Evolutionary conservation across 2,888 invertebrate genomes (phyloP).

Genomic region (Caenorhabditis parvicauda): DNA sequence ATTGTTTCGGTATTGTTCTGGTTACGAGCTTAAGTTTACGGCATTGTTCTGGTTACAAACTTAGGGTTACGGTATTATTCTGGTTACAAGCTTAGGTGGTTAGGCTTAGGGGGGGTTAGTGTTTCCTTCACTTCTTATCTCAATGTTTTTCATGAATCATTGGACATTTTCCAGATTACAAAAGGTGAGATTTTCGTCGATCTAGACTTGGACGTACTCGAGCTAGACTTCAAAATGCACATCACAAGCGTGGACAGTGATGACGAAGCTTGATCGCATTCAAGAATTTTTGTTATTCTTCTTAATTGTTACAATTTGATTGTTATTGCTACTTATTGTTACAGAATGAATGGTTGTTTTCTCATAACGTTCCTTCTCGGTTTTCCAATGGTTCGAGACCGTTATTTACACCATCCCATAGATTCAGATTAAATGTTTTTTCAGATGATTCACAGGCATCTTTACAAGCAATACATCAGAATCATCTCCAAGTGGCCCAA

Average conservation of each 20-base stretch:
- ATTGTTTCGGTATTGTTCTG: too few relatives aligned
- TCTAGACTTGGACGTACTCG: constrained; percentile 40
- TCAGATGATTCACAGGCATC: constrained; percentile 33
- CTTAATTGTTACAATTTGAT: constrained; percentile 4
- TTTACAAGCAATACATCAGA: constrained; percentile 52
- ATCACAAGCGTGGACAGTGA: constrained; percentile 29
- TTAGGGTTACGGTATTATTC: too few relatives aligned
- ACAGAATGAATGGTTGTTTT: constrained; percentile 7
- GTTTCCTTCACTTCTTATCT: too few relatives aligned
- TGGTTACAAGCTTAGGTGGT: too few relatives aligned
- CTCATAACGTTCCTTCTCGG: constrained; percentile 4
- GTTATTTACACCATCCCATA: not conserved
- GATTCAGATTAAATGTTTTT: constrained; percentile 1
- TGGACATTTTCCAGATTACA: not conserved
- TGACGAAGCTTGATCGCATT: constrained; percentile 35
- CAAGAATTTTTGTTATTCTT: constrained; percentile 2
- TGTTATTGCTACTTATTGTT: constrained; percentile 11
- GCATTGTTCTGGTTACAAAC: not conserved
- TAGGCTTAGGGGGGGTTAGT: too few relatives aligned
- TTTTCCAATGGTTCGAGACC: not conserved
- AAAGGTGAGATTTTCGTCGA: constrained; percentile 15
- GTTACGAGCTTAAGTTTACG: too few relatives aligned
- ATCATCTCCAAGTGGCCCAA: constrained; percentile 51
- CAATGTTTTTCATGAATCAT: too few relatives aligned
- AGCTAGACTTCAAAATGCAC: constrained; percentile 31